These are phyloP conservation scores for Lipophrys pholis DNA, from an alignment of 2,113 vertebrate species.

Conservation along the genomic window DNA sequence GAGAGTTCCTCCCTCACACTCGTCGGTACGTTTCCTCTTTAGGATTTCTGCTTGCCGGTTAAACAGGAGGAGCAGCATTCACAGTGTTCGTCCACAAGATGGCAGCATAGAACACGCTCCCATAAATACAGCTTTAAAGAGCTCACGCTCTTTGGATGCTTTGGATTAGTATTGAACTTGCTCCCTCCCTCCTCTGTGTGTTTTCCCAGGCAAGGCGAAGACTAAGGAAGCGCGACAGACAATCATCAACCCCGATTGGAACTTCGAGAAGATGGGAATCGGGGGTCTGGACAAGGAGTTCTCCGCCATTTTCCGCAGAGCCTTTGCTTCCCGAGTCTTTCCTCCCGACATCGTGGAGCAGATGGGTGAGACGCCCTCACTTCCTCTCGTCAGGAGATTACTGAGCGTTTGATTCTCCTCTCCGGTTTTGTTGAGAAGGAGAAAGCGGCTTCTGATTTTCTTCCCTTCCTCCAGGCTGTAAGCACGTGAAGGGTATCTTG, in stretches of 20 bases:
- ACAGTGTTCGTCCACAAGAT: constrained; percentile 43
- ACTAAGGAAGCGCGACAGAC: constrained; percentile 96
- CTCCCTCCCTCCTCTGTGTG: not conserved
- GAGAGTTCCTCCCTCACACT: constrained; percentile 95
- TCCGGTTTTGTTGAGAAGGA: too few species aligned
- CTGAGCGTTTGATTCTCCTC: too few species aligned
- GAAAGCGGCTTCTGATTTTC: not conserved
- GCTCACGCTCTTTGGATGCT: too few species aligned
- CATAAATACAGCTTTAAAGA: too few species aligned
- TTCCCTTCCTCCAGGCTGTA: constrained; percentile 86
- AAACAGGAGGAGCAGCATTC: not conserved
- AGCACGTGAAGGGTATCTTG: constrained; percentile 97
- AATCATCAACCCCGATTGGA: constrained; percentile 99
- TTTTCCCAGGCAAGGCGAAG: constrained; percentile 91
- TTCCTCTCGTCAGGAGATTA: too few species aligned
- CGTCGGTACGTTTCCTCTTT: constrained; percentile 74
- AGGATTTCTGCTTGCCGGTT: too few species aligned
- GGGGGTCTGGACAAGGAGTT: constrained; percentile 97
- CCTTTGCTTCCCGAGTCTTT: constrained; percentile 97
- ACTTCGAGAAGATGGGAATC: constrained; percentile 99
- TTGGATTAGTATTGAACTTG: too few species aligned
- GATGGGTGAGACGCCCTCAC: constrained; percentile 86
- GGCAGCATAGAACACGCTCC: constrained; percentile 44
- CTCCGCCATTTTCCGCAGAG: constrained; percentile 96
- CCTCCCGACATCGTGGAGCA: constrained; percentile 98